phyloP scores from a whole-genome alignment of 2,888 invertebrate species.

The Volucella zonaria region DNA sequence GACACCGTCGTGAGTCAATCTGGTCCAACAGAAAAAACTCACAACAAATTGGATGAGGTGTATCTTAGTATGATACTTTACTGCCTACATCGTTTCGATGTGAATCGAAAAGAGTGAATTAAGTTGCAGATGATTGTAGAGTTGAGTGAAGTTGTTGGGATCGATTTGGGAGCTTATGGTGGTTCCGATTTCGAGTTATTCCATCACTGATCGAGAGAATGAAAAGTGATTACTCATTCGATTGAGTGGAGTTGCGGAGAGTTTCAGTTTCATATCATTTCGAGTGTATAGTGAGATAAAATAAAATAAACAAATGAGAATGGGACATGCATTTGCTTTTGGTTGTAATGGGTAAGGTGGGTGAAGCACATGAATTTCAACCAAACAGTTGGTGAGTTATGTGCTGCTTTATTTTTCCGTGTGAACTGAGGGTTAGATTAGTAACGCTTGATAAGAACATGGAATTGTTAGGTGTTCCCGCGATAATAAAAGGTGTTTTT shows the following conservation, averaged over 20 bases:
- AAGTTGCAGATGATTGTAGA: conserved; percentile 6
- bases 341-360: conserved; percentile 52
- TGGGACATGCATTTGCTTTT: conserved; percentile 51
- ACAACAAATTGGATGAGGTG: conserved; percentile 59
- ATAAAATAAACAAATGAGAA: conserved; percentile 39
- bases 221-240: conserved; percentile 7
- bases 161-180: conserved; percentile 11
- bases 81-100: conserved; percentile 55
- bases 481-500: too few relatives aligned
- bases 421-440: background rate
- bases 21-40: conserved; percentile 34
- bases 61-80: conserved; percentile 11
- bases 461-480: background rate
- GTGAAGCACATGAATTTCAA: conserved; percentile 44
- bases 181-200: conserved; percentile 18
- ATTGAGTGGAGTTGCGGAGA: conserved; percentile 24
- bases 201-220: background rate
- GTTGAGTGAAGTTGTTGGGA: conserved; percentile 30
- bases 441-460: background rate
- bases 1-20: conserved; percentile 12
- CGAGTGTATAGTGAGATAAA: conserved; percentile 21
- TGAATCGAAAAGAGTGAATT: conserved; percentile 32
- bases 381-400: conserved; percentile 10
- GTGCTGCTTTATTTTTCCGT: conserved; percentile 4
- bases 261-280: conserved; percentile 52